Conservation (phyloP, 2,888 invertebrate species). For the Oeneis ivallda region DNA sequence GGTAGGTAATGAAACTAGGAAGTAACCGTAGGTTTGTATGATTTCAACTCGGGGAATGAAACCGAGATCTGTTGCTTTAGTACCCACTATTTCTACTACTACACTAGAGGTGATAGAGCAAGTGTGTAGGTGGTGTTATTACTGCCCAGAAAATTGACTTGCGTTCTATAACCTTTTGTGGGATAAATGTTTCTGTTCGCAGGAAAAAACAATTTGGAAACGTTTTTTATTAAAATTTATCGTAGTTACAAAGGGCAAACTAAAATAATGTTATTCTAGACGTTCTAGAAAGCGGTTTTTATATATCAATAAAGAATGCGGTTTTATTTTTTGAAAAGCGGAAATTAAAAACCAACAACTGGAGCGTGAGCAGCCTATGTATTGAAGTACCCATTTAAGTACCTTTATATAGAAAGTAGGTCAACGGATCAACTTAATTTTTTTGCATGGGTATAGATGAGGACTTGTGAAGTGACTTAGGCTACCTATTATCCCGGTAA, state of each 20-base stretch:
- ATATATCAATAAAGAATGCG: too few relatives aligned
- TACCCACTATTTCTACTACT: background rate
- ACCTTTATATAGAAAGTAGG: too few relatives aligned
- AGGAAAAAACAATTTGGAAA: background rate
- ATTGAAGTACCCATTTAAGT: too few relatives aligned
- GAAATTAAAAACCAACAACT: too few relatives aligned
- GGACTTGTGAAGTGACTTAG: too few relatives aligned
- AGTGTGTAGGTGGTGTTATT: conserved; percentile 2
- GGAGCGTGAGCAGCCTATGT: too few relatives aligned
- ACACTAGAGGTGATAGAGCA: background rate
- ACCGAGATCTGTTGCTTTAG: background rate
- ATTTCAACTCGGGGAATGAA: background rate
- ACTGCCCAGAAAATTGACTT: conserved; percentile 2
- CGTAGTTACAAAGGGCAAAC: background rate
- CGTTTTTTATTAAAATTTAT: background rate
- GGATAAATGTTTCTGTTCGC: background rate
- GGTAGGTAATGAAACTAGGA: too few relatives aligned
- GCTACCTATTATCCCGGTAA: too few relatives aligned
- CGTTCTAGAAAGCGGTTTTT: background rate
- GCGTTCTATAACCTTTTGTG: conserved; percentile 2
- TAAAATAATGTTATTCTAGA: background rate
- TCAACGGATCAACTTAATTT: too few relatives aligned
- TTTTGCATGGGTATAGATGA: too few relatives aligned
- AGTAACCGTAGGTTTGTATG: too few relatives aligned
- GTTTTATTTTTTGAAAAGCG: too few relatives aligned